Conservation (phyloP, 1,140 invertebrate species). For the Paraescarpia echinospica region DNA sequence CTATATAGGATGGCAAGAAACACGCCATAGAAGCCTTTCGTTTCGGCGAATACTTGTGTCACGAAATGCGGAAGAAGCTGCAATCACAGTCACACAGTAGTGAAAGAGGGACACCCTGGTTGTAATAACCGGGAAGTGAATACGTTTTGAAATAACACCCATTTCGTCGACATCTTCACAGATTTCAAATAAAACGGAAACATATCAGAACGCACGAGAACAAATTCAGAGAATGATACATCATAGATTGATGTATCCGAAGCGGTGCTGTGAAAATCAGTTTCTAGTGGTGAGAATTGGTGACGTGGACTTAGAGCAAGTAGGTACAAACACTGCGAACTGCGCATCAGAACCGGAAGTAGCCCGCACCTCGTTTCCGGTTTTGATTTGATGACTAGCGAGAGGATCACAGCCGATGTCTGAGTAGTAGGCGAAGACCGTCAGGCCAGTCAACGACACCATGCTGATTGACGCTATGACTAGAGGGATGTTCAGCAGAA, state of each 20-base stretch:
- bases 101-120: background rate
- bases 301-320: too few species aligned
- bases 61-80: slow-evolving; percentile 26
- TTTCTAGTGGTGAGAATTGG: too few species aligned
- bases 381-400: background rate
- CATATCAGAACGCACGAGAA: too few species aligned
- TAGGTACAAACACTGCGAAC: background rate
- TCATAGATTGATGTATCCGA: too few species aligned
- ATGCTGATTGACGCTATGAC: background rate
- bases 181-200: background rate
- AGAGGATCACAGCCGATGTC: slow-evolving; percentile 19
- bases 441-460: background rate
- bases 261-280: too few species aligned
- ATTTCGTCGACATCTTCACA: too few species aligned
- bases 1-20: slow-evolving; percentile 26
- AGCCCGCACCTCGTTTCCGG: slow-evolving; percentile 11
- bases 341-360: background rate
- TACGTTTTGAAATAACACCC: background rate
- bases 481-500: slow-evolving; percentile 13
- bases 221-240: too few species aligned
- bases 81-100: background rate
- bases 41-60: slow-evolving; percentile 1
- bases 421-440: slow-evolving; percentile 17
- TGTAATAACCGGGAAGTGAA: background rate
- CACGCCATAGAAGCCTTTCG: slow-evolving; percentile 21